Evolutionary conservation across 2,888 invertebrate species (phyloP), one percentile per base, ranked within the genome.

Genomic region (Stenurella melanura): DNA sequence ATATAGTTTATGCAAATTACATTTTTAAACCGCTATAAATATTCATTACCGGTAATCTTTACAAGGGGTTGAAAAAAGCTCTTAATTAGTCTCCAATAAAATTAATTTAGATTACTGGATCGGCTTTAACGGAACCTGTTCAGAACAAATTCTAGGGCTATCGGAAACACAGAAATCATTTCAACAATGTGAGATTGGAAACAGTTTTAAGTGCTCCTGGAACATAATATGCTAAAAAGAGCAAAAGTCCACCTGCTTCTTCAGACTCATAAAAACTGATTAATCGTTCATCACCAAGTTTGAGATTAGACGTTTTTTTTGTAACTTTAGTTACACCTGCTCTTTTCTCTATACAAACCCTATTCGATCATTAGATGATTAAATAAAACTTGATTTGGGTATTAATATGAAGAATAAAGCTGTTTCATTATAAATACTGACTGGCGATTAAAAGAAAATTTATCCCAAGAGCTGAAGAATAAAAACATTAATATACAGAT

Each of bases 61-160:
- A 81, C 80, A 83, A 82, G 82, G 84, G 84, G 83, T 82, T 83
- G 86, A 86, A 86, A 87, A 86, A 81, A 79, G 74, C 84, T 80
- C 80, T 86, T 87, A 87, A 87, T 87, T 87, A 85, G 84, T 81
- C 80, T 81, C 73, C 83, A 84, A 83, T 84, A 82, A 85, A 85
- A 84, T 83, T 84, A 85, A 86, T 84, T 85, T 81, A 83, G 82
- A 82, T 83, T 83, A 83, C 81, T 77, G 67, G 76, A 82, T 78
- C 81, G 71, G 73, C 74, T 76, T 72, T 50, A 74, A 78, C 61
- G 79, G 77, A 80, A 84, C 83, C 84, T 81, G 83, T 83, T 83
- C 77, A 63, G 72, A 66, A 82, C 82, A 81, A 84, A 83, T 85
- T 80, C 81, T 82, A 75, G 38, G 74, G 81, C 79, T 85, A 83